Base-by-base conservation (phyloP, 2,888 invertebrate species). In the Nymphalis c-album region DNA sequence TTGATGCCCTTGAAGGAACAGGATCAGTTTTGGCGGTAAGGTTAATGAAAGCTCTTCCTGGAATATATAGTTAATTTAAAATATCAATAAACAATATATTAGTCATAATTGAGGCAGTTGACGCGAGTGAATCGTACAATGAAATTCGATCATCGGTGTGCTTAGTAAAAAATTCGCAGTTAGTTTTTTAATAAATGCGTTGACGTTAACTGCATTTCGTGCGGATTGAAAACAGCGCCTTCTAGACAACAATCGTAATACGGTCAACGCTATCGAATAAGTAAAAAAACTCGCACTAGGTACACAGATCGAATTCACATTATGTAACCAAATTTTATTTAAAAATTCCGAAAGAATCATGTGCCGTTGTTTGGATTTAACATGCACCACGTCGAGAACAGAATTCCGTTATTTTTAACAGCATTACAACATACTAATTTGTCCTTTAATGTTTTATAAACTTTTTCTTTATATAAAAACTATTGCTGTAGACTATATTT, bases 1-100 rank as follows among this genome's bases (percentile, higher is more conserved):
- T 96, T 57, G 76, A 85, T 7, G 93, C 93, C 64, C 85, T 96
- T 2, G 90, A 94, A 74, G 93, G 93, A 59, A 93, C 94, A 0
- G 93, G 93, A 64, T 93, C 94, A 22, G 87, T 95, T 35, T 82
- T 96, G 63, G 95, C 95, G 76, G 96, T 96, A 86, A 85, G 85
- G 20, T 45, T 13, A 1, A 45, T 40, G 6, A 45, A 59, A 45
- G 18, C 18, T 8, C 40, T 13, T 40, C 40, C 6, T 4, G 2
- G 40, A 4, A 13, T 13, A 4, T 10, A 4, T 40, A 13, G 40
- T 40, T 40, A 13, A 26, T 31, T 31, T 31, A 6, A 31, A 31
- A 31, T 5, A 31, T 31, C 26, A 31, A 31, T 40, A 40, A 40
- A 13, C 13, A 40, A 40, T 40, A 3, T 40, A 13, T 13, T 13